Conservation (phyloP, 2,888 invertebrate species). For the Tenthredo livida region DNA sequence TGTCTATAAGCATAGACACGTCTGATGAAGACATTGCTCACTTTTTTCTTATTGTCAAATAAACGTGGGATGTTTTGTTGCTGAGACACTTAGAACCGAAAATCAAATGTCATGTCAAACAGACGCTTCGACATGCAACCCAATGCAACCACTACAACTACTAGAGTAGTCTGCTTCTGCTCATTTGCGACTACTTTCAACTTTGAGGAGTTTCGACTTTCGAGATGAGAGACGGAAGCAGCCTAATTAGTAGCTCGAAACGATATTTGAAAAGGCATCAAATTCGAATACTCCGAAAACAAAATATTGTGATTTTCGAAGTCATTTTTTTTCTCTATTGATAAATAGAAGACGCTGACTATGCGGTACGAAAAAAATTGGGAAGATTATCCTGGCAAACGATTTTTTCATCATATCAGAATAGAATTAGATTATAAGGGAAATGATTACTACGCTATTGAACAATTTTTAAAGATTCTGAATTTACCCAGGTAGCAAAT, state of each 20-base stretch:
- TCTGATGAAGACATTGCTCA: slow-evolving; percentile 73
- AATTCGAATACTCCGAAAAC: neutral
- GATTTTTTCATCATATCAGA: neutral
- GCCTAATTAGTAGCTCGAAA: neutral
- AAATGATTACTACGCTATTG: neutral
- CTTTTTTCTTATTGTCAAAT: slow-evolving; percentile 37
- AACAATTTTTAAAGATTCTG: neutral
- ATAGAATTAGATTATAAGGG: neutral
- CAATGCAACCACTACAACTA: too few species aligned
- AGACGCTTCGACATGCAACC: slow-evolving; percentile 59
- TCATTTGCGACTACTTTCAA: neutral
- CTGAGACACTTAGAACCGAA: slow-evolving; percentile 50
- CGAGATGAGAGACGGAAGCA: neutral
- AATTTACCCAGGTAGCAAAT: too few species aligned
- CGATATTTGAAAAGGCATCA: neutral
- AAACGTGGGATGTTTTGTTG: slow-evolving; percentile 11
- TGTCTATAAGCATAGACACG: slow-evolving; percentile 86
- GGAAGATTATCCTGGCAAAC: neutral
- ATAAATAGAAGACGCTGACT: slow-evolving; percentile 3
- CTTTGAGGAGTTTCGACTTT: neutral
- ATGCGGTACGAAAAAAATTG: neutral
- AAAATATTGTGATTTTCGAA: neutral
- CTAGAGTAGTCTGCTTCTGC: neutral
- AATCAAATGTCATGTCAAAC: slow-evolving; percentile 67
- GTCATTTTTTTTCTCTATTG: neutral